phyloP scores from a whole-genome alignment of 2,113 vertebrate genomes.

The Vidua chalybeata region DNA sequence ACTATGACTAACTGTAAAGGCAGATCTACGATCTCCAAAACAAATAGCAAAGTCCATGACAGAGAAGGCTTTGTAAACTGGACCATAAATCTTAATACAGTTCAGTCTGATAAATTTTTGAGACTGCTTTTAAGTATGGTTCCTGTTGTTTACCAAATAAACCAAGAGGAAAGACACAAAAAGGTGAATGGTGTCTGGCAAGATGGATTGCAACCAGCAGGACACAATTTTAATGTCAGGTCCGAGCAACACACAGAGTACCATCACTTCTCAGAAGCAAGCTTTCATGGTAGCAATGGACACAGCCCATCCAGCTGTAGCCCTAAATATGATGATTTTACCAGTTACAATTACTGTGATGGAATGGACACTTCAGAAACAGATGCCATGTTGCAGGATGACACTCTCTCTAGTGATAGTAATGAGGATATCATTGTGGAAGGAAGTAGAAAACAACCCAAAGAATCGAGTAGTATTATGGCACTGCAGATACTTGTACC shows the following conservation, averaged over 20 bases:
- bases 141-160: conserved; percentile 88
- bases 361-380: conserved; percentile 80
- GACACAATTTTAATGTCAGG: conserved; percentile 74
- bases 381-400: conserved; percentile 83
- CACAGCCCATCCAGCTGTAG: conserved; percentile 74
- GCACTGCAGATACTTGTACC: conserved; percentile 91
- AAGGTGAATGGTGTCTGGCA: conserved; percentile 83
- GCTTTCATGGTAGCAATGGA: conserved; percentile 71
- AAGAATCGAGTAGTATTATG: conserved; percentile 90
- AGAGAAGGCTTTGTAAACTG: conserved; percentile 77
- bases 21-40: conserved; percentile 64
- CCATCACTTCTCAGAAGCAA: conserved; percentile 80
- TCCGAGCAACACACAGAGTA: conserved; percentile 81
- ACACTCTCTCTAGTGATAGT: conserved; percentile 48
- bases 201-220: conserved; percentile 73
- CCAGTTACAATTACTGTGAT: conserved; percentile 78
- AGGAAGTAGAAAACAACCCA: conserved; percentile 76
- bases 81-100: conserved; percentile 77
- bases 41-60: conserved; percentile 61
- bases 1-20: conserved; percentile 82
- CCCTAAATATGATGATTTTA: conserved; percentile 75
- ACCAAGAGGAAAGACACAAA: conserved; percentile 89
- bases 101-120: conserved; percentile 82
- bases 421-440: conserved; percentile 72
- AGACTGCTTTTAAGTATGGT: conserved; percentile 91